phyloP scores from a whole-genome alignment of 2,888 invertebrate genomes.

The Dynastes grantii region DNA sequence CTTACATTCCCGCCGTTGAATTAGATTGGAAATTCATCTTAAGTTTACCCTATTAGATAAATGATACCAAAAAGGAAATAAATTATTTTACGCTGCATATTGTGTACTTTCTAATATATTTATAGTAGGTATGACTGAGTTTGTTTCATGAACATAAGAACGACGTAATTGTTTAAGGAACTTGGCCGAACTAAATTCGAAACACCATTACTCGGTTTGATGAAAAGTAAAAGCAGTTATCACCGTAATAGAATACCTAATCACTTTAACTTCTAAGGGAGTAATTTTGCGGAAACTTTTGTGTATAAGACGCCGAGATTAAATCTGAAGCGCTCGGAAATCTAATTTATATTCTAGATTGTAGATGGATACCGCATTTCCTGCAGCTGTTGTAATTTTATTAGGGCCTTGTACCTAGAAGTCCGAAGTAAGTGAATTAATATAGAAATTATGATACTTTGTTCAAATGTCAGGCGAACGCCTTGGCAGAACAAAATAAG shows the following conservation, averaged over 20 bases:
- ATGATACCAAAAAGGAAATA: too few species aligned
- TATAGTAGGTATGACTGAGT: too few species aligned
- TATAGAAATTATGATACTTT: neutral
- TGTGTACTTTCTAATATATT: too few species aligned
- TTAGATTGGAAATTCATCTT: neutral
- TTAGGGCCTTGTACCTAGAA: slow-evolving; percentile 8
- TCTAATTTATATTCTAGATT: slow-evolving; percentile 50
- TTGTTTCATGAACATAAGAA: too few species aligned
- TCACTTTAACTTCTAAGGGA: slow-evolving; percentile 39
- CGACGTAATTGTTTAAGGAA: neutral
- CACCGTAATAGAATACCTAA: slow-evolving; percentile 38
- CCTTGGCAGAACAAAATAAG: too few species aligned
- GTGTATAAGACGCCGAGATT: slow-evolving; percentile 45
- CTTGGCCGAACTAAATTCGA: neutral
- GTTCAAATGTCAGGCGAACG: neutral
- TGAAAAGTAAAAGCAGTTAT: slow-evolving; percentile 19
- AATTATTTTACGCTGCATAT: too few species aligned
- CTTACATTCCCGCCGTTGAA: neutral
- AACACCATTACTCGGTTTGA: neutral
- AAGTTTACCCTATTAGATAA: too few species aligned
- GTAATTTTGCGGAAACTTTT: slow-evolving; percentile 45
- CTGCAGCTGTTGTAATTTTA: slow-evolving; percentile 48
- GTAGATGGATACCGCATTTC: slow-evolving; percentile 44
- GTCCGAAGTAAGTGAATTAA: neutral
- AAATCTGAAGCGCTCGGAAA: slow-evolving; percentile 38